Evolutionary conservation across 2,888 invertebrate species (phyloP).

Genomic region (Meteorus cinctellus): DNA sequence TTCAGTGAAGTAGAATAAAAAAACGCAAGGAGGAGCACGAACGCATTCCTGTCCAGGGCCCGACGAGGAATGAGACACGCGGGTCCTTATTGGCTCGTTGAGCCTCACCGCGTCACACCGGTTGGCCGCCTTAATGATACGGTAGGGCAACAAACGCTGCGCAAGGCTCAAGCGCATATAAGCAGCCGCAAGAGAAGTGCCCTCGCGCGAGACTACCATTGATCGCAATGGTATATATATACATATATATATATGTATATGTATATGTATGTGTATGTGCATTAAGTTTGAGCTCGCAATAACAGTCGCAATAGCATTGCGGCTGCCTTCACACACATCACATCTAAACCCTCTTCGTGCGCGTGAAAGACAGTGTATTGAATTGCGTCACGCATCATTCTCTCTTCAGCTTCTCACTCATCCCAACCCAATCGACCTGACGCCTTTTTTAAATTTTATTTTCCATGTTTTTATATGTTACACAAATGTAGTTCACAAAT

Average conservation of each 20-base stretch:
- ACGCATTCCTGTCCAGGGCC: constrained; percentile 63
- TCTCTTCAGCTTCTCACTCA: constrained; percentile 51
- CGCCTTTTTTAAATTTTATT: neutral
- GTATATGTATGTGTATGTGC: neutral
- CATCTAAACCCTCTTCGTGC: neutral
- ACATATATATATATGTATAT: neutral
- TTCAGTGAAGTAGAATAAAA: neutral
- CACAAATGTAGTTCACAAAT: too few relatives aligned
- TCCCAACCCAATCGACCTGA: constrained; percentile 34
- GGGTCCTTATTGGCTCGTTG: constrained; percentile 67
- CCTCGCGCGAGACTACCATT: constrained; percentile 54
- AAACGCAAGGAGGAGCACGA: constrained; percentile 53
- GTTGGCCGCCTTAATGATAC: constrained; percentile 72
- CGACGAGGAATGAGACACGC: constrained; percentile 60
- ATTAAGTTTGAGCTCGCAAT: neutral
- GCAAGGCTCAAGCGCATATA: constrained; percentile 47
- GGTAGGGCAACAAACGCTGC: constrained; percentile 59
- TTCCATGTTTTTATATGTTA: neutral
- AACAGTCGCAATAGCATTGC: neutral
- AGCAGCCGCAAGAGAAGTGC: constrained; percentile 36
- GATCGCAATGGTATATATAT: constrained; percentile 14
- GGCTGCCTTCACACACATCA: neutral
- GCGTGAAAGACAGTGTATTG: constrained; percentile 5
- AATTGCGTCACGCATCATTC: constrained; percentile 52
- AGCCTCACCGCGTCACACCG: constrained; percentile 69